Evolutionary conservation across 2,888 invertebrate genomes (phyloP).

Genomic region (Synergus itoensis): DNA sequence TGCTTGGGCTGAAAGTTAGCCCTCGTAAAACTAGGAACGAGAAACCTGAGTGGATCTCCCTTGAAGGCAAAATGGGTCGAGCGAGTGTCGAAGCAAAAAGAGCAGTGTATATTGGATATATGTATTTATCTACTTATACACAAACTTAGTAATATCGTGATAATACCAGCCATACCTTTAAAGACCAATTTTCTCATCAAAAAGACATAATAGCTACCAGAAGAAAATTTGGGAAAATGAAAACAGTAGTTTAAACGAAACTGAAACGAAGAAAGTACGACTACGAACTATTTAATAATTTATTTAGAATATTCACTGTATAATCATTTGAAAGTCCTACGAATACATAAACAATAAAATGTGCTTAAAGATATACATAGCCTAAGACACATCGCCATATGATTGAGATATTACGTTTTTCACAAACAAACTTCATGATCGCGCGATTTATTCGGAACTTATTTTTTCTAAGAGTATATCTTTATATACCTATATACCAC

Average conservation of each 20-base stretch:
- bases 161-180: too few relatives aligned
- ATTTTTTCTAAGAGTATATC: not conserved
- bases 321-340: conserved; percentile 64
- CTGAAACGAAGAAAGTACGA: not conserved
- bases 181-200: too few relatives aligned
- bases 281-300: conserved; percentile 62
- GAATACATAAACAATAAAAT: conserved; percentile 61
- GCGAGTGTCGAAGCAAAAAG: conserved; percentile 28
- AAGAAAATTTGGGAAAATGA: not conserved
- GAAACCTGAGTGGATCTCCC: conserved; percentile 24
- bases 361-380: conserved; percentile 63
- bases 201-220: not conserved
- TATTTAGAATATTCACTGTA: conserved; percentile 62
- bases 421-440: conserved; percentile 58
- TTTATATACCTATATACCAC: conserved; percentile 59
- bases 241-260: not conserved
- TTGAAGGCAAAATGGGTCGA: conserved; percentile 39
- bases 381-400: conserved; percentile 62
- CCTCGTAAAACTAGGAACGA: conserved; percentile 22
- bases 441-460: conserved; percentile 22
- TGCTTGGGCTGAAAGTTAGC: conserved; percentile 39
- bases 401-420: conserved; percentile 58
- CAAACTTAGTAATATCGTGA: not conserved
- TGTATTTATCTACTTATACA: conserved; percentile 18
- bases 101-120: conserved; percentile 6